Percentiles rank a stretch among this genome's conserved stretches.
phyloP scores from a whole-genome alignment of 2,113 vertebrate species.

The Coreoperca whiteheadi region DNA sequence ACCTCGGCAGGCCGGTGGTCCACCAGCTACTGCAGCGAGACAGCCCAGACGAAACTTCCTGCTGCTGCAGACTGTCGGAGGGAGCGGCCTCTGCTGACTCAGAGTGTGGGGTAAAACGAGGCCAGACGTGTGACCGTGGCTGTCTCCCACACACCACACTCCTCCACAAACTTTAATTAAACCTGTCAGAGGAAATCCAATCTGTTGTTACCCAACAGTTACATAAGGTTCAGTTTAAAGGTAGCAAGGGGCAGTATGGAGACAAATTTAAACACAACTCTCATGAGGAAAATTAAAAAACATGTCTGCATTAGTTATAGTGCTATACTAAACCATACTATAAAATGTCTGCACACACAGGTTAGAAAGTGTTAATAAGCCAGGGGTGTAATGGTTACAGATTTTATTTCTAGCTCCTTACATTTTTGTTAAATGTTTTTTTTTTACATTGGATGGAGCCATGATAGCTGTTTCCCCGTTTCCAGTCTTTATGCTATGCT shows the following conservation, averaged over 20 bases:
- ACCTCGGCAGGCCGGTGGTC: background rate
- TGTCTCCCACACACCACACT: constrained; percentile 1
- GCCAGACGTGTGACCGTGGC: constrained; percentile 27
- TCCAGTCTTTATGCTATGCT: background rate
- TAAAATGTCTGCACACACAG: constrained; percentile 8
- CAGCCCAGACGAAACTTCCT: constrained; percentile 22
- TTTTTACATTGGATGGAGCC: background rate
- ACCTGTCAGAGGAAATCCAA: constrained; percentile 16
- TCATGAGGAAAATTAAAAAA: background rate
- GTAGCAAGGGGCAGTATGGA: background rate
- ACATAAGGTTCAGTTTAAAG: constrained; percentile 25
- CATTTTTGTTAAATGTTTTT: background rate
- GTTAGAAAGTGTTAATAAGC: background rate
- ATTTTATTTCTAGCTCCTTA: background rate
- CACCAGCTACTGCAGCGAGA: background rate
- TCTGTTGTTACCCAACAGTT: constrained; percentile 52
- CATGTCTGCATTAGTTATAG: background rate
- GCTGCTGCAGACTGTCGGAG: background rate
- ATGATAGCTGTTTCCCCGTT: background rate
- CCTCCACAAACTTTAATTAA: constrained; percentile 41
- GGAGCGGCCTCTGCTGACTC: constrained; percentile 33
- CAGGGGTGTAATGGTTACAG: background rate
- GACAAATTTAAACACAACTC: background rate
- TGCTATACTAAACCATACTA: background rate
- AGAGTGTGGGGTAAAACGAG: constrained; percentile 6